These are phyloP conservation scores for Onychostoma macrolepis DNA, from an alignment of 2,113 vertebrate species.

Conservation along the genomic window DNA sequence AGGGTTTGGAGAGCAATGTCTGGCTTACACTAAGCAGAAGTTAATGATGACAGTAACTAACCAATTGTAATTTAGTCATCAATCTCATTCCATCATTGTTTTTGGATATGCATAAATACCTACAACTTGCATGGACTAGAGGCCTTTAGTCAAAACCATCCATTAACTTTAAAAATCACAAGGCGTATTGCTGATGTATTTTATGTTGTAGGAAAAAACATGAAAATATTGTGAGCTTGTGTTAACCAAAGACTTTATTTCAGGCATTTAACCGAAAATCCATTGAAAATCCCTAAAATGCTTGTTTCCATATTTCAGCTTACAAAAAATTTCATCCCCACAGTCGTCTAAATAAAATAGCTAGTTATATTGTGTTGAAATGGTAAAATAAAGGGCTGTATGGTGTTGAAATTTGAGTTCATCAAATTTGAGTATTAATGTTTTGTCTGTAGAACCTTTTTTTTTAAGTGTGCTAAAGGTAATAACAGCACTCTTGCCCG, in stretches of 20 bases:
- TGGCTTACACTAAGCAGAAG: slow-evolving; percentile 50
- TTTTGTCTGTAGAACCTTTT: too few relatives aligned
- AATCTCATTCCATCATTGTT: slow-evolving; percentile 39
- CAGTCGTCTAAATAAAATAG: neutral
- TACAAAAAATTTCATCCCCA: neutral
- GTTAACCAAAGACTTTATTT: neutral
- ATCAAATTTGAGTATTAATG: too few relatives aligned
- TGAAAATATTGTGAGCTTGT: too few relatives aligned
- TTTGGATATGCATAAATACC: neutral
- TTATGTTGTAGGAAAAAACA: too few relatives aligned
- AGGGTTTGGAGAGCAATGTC: slow-evolving; percentile 47
- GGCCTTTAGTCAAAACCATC: neutral
- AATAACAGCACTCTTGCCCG: too few relatives aligned
- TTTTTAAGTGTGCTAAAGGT: too few relatives aligned
- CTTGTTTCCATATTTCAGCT: neutral
- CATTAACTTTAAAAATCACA: neutral
- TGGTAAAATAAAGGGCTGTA: neutral
- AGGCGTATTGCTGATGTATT: too few relatives aligned
- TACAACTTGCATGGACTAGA: neutral
- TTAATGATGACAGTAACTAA: slow-evolving; percentile 59
- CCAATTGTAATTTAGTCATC: slow-evolving; percentile 53
- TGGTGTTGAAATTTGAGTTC: neutral
- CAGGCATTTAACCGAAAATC: neutral
- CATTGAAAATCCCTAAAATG: neutral
- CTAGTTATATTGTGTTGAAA: neutral